Evolutionary conservation across 2,797 vertebrate species (phyloP).

Genomic region (Gambelia wislizenii): DNA sequence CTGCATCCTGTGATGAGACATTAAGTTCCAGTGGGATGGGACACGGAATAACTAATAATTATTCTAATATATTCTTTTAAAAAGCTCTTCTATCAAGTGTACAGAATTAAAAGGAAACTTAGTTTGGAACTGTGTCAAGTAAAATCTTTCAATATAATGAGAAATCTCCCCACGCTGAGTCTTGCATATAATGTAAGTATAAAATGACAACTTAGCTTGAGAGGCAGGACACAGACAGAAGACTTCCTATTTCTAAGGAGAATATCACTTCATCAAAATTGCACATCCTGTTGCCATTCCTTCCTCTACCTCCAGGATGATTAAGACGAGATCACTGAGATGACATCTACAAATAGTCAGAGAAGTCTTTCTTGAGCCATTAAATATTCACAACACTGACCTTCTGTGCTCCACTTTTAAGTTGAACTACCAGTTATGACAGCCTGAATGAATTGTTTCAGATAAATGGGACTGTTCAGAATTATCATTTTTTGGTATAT

Average conservation of each 20-base stretch:
- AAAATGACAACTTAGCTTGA: too few species aligned
- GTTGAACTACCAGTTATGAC: background rate
- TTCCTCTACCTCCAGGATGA: background rate
- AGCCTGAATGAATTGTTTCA: background rate
- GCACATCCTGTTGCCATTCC: background rate
- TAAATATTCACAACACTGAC: too few species aligned
- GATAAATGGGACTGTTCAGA: background rate
- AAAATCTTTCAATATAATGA: background rate
- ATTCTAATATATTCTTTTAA: background rate
- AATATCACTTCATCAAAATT: background rate
- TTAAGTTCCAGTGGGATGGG: background rate
- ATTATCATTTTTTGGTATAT: background rate
- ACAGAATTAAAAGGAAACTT: background rate
- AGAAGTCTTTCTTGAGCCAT: too few species aligned
- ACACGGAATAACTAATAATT: background rate
- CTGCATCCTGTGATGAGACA: background rate
- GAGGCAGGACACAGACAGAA: background rate
- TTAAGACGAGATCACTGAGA: background rate
- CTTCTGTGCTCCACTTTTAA: too few species aligned
- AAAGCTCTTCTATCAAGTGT: background rate
- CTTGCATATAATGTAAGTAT: background rate
- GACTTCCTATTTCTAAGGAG: background rate
- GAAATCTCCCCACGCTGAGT: background rate
- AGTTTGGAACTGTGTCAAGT: background rate
- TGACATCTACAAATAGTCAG: too few species aligned